Base-by-base conservation (phyloP, 2,113 vertebrate species). In the Charina bottae region DNA sequence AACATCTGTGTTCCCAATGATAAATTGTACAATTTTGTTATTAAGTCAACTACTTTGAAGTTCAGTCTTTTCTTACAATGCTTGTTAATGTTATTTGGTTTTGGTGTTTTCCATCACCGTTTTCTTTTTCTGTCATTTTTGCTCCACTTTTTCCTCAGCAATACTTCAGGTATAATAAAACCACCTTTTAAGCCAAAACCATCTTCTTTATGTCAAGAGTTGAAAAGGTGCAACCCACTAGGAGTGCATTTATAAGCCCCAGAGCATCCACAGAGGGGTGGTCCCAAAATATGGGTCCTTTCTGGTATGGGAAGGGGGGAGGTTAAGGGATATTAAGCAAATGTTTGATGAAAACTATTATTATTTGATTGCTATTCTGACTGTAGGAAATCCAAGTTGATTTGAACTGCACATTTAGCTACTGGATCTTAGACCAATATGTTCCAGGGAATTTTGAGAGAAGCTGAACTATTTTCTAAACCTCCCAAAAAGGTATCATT, bases 51-150 rank as follows among this genome's bases (percentile, higher is more conserved):
- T 37, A 24, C 54, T 88, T 54, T 17, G 46, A 13, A 88, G 91
- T 92, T 93, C 28, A 92, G 0, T 62, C 92, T 58, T 54, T 93
- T 84, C 88, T 54, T 7, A 91, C 49, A 37, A 84, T 28, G 85
- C 53, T 53, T 94, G 91, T 4, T 4, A 49, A 64, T 9, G 24
- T 54, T 87, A 15, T 92, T 94, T 93, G 64, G 42, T 83, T 26
- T 54, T 91, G 11, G 5, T 83, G 19, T 62, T 95, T 92, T 92
- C 60, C 21, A 62, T 26, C 0, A 83, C 93, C 21, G 87, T 64
- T 53, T 72, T 85, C 56, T 60, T 19, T 62, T 90, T 49, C 37
- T 89, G 60, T 85, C 37, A 49, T 60, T 60, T 42, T 90, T 49
- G 15, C 21, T 37, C 55, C 13, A 37, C 54, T 84, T 28, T 90